A percentile compares a stretch with the other conserved stretches of the same genome.
Evolutionary conservation across 2,888 invertebrate species (phyloP).

Genomic region (Chrysopilus asiliformis): DNA sequence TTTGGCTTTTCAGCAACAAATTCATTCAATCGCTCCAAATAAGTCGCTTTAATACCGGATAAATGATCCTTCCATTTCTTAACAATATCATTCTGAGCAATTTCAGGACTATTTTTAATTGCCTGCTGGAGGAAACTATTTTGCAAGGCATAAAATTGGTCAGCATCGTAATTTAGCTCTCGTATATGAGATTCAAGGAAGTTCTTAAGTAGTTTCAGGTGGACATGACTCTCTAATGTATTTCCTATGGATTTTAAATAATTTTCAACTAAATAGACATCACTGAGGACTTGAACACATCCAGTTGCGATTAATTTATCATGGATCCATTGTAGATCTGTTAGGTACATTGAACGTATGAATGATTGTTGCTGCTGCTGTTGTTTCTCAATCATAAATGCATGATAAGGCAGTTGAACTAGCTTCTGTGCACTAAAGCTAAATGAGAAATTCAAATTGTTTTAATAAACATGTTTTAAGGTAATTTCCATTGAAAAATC

Average conservation of each 20-base stretch:
- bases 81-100: constrained; percentile 27
- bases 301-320: constrained; percentile 68
- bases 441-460: constrained; percentile 22
- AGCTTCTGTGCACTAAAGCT: constrained; percentile 69
- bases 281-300: constrained; percentile 62
- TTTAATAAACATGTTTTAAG: background rate
- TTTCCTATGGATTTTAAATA: constrained; percentile 23
- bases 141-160: constrained; percentile 66
- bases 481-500: constrained; percentile 4
- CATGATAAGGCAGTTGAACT: constrained; percentile 71
- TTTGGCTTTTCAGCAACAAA: constrained; percentile 37
- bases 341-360: constrained; percentile 54
- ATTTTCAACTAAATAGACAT: constrained; percentile 44
- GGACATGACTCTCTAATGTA: constrained; percentile 32
- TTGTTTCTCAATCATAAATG: constrained; percentile 36
- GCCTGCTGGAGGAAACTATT: constrained; percentile 38
- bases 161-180: constrained; percentile 65
- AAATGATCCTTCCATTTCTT: constrained; percentile 29
- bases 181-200: constrained; percentile 57
- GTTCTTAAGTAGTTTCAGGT: constrained; percentile 47
- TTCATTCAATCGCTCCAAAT: constrained; percentile 29
- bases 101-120: constrained; percentile 19
- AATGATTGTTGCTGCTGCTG: constrained; percentile 40
- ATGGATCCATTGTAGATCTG: constrained; percentile 63
- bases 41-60: constrained; percentile 36